phyloP scores from a whole-genome alignment of 2,113 vertebrate species.

The Isichthys henryi region DNA sequence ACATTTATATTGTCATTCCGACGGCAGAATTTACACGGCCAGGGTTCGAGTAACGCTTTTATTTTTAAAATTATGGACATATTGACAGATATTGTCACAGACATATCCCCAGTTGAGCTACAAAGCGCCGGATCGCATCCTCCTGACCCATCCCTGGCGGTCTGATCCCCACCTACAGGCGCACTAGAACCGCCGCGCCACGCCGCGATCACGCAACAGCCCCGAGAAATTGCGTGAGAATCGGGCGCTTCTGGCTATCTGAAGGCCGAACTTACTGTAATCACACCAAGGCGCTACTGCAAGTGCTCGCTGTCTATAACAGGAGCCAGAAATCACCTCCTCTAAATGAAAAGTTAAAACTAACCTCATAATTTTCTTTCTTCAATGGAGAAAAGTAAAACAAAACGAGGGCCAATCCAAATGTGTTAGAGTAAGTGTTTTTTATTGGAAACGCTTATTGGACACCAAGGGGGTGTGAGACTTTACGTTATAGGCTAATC shows the following conservation, averaged over 20 bases:
- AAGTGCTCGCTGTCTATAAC: neutral
- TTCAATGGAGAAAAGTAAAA: neutral
- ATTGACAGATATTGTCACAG: neutral
- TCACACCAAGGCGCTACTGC: neutral
- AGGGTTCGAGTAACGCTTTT: neutral
- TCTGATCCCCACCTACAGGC: slow-evolving; percentile 12
- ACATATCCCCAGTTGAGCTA: neutral
- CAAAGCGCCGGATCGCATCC: neutral
- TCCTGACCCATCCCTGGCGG: neutral
- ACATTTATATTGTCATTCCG: neutral
- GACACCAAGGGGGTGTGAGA: neutral
- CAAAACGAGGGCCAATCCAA: neutral
- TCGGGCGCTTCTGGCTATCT: neutral
- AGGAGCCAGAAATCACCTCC: neutral
- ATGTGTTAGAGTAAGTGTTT: neutral
- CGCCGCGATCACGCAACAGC: slow-evolving; percentile 36
- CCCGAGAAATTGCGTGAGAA: slow-evolving; percentile 47
- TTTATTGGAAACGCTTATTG: neutral
- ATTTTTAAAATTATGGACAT: neutral
- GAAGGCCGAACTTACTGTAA: neutral
- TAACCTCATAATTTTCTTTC: neutral
- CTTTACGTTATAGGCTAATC: neutral
- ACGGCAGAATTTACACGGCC: neutral
- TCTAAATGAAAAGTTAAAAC: neutral
- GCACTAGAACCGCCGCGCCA: neutral